A percentile compares a stretch with the other conserved stretches of the same genome.
phyloP scores from a whole-genome alignment of 2,113 vertebrate genomes.

The Vireo altiloquus region DNA sequence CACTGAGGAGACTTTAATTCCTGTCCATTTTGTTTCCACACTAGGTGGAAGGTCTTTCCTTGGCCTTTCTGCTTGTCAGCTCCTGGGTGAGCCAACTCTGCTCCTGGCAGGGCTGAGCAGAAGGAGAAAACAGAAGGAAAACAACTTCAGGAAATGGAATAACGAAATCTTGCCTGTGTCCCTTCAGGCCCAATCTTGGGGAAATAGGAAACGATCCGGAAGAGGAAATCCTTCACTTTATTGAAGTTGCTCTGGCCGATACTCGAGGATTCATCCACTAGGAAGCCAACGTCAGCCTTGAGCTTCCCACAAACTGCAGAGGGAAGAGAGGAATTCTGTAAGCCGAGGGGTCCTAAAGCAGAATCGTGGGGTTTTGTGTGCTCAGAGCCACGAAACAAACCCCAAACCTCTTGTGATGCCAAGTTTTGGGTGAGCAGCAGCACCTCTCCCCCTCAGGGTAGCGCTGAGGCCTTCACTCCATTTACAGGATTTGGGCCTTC shows the following conservation, averaged over 20 bases:
- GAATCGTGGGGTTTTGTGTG: not conserved
- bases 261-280: constrained; percentile 90
- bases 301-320: constrained; percentile 80
- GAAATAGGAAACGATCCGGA: constrained; percentile 84
- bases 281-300: constrained; percentile 84
- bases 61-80: not conserved
- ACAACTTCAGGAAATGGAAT: not conserved
- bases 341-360: not conserved
- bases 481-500: not conserved
- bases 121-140: not conserved
- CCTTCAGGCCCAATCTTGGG: constrained; percentile 81
- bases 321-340: not conserved
- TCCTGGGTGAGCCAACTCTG: not conserved
- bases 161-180: constrained; percentile 72
- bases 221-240: constrained; percentile 88
- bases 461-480: not conserved
- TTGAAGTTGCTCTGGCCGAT: constrained; percentile 84
- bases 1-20: not conserved
- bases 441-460: not conserved
- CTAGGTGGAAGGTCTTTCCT: not conserved
- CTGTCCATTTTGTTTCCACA: not conserved
- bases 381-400: not conserved
- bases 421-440: not conserved
- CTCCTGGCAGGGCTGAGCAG: not conserved
- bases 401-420: fast-evolving